These are phyloP conservation scores for Aurelia aurita complex sp. Pacific DNA, from an alignment of 30 jellyfish, hydroid and myxozoan genomes.

Conservation along the genomic window DNA sequence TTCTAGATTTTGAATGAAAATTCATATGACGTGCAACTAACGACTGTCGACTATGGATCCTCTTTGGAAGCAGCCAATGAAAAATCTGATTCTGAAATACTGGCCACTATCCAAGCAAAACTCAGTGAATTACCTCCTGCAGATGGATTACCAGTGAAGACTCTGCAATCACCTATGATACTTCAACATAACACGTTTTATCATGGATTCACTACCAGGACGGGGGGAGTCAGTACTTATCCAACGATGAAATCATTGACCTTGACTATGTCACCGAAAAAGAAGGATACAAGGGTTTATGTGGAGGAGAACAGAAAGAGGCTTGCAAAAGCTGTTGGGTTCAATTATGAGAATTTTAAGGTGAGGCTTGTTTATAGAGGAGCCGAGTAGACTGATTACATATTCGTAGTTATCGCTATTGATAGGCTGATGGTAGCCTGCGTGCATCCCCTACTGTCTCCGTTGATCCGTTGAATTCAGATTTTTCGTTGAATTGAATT, in stretches of 20 bases:
- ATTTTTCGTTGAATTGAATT: too few species aligned
- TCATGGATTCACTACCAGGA: conserved; percentile 72
- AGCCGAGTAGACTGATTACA: too few species aligned
- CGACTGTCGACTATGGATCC: neutral
- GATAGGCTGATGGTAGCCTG: too few species aligned
- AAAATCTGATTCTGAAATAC: conserved; percentile 6
- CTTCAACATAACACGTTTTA: conserved; percentile 8
- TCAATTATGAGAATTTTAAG: conserved; percentile 24
- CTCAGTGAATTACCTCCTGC: conserved; percentile 37
- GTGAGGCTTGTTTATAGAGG: neutral
- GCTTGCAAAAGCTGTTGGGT: conserved; percentile 60
- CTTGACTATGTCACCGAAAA: conserved; percentile 44
- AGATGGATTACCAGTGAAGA: conserved; percentile 41
- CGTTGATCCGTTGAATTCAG: too few species aligned
- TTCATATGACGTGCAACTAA: conserved; percentile 11
- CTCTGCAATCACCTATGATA: conserved; percentile 39
- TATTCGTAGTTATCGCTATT: too few species aligned
- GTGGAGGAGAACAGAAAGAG: conserved; percentile 68
- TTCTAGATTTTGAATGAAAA: conserved; percentile 24
- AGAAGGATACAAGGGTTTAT: conserved; percentile 65
- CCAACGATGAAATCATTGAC: conserved; percentile 69
- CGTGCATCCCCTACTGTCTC: too few species aligned
- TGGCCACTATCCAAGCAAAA: neutral
- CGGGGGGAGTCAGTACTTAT: conserved; percentile 68
- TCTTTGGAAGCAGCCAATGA: neutral